phyloP scores from a whole-genome alignment of 2,113 vertebrate species.

The Turdus rufiventris region DNA sequence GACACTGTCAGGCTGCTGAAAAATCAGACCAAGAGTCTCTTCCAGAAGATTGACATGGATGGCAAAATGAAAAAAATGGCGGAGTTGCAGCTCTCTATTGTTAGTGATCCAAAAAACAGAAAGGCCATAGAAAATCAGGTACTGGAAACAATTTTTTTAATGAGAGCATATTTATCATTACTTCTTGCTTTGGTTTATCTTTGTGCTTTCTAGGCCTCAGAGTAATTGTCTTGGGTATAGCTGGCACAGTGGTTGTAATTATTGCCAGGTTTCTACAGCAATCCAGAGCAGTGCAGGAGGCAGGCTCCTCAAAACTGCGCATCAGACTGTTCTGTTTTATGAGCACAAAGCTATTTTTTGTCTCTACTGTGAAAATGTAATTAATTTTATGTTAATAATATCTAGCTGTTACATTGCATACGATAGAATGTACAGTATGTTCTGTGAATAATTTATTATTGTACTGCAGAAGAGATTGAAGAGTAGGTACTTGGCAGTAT shows the following conservation, averaged over 20 bases:
- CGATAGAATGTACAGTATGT: neutral
- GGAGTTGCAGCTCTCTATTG: conserved; percentile 89
- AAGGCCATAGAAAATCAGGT: conserved; percentile 98
- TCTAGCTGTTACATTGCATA: neutral
- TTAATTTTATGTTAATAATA: neutral
- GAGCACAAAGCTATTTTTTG: neutral
- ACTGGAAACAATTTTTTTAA: neutral
- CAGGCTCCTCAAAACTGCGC: neutral
- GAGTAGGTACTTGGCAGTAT: neutral
- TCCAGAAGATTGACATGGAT: conserved; percentile 98
- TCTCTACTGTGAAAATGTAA: neutral
- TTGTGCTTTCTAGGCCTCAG: neutral
- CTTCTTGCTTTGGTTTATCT: neutral
- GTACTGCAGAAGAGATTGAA: neutral
- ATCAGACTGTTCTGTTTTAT: neutral
- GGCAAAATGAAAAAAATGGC: conserved; percentile 99
- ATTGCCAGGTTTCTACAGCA: neutral
- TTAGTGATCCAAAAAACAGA: conserved; percentile 89
- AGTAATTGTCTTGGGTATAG: neutral
- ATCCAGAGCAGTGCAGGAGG: neutral
- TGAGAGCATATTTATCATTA: neutral
- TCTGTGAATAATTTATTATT: neutral
- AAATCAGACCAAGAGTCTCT: conserved; percentile 85
- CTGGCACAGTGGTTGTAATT: neutral
- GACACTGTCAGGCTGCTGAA: conserved; percentile 87